These are phyloP conservation scores for Drosophila tani DNA, from an alignment of 1,140 invertebrate genomes.

Conservation along the genomic window DNA sequence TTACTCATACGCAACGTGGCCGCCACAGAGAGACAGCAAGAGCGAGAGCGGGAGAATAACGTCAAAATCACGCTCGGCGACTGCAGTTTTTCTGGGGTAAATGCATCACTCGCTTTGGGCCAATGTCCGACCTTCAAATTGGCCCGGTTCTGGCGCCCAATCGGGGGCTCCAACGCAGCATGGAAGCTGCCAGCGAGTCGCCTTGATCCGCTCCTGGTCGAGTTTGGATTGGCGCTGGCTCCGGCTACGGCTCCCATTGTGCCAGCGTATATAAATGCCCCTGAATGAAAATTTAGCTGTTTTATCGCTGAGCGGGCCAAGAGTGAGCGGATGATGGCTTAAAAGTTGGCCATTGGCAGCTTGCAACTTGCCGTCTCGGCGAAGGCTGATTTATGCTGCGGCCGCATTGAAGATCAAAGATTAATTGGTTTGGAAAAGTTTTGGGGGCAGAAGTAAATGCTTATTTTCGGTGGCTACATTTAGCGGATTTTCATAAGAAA, in stretches of 20 bases:
- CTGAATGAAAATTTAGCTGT: slow-evolving; percentile 58
- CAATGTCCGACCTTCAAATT: slow-evolving; percentile 71
- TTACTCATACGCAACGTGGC: slow-evolving; percentile 59
- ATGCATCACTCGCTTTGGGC: slow-evolving; percentile 55
- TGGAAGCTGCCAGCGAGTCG: slow-evolving; percentile 10
- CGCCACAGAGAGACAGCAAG: slow-evolving; percentile 1
- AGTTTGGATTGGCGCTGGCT: not conserved
- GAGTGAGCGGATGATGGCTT: slow-evolving; percentile 47
- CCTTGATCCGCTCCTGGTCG: slow-evolving; percentile 34
- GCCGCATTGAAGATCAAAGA: slow-evolving; percentile 28
- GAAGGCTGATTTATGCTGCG: slow-evolving; percentile 32
- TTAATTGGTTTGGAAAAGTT: slow-evolving; percentile 29
- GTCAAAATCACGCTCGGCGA: slow-evolving; percentile 9
- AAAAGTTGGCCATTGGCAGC: slow-evolving; percentile 20
- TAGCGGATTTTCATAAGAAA: too few species aligned
- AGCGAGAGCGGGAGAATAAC: slow-evolving; percentile 1
- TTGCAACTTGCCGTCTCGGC: not conserved
- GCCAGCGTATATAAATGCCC: slow-evolving; percentile 22
- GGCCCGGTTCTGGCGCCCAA: slow-evolving; percentile 40
- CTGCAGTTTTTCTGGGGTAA: slow-evolving; percentile 56
- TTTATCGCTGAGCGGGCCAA: slow-evolving; percentile 20
- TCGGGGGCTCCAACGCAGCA: slow-evolving; percentile 14
- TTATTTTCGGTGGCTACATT: not conserved
- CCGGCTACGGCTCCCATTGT: slow-evolving; percentile 16
- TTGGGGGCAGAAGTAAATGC: not conserved